A percentile compares a stretch with the other conserved stretches of the same genome.
phyloP scores from a whole-genome alignment of 2,113 vertebrate genomes.

The Triplophysa siluroides region DNA sequence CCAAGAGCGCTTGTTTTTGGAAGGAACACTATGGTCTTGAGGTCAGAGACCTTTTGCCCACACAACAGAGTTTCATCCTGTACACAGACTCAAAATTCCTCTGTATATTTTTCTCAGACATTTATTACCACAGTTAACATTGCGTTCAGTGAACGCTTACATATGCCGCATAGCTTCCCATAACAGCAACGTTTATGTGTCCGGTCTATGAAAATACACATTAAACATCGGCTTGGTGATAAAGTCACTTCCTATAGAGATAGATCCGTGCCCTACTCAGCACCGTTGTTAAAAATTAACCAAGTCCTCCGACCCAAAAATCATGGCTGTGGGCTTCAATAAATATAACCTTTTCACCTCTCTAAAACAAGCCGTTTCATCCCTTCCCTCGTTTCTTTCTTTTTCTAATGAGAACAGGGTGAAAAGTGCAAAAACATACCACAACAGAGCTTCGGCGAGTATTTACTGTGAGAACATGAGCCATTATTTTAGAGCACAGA shows the following conservation, averaged over 20 bases:
- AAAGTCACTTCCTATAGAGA: slow-evolving; percentile 53
- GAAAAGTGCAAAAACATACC: slow-evolving; percentile 67
- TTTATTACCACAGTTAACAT: slow-evolving; percentile 36
- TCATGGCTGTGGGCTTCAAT: slow-evolving; percentile 57
- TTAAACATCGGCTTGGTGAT: slow-evolving; percentile 37
- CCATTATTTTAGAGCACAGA: slow-evolving; percentile 64
- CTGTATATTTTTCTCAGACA: slow-evolving; percentile 41
- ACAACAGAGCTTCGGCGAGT: slow-evolving; percentile 60
- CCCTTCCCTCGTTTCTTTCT: slow-evolving; percentile 37
- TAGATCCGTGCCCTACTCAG: slow-evolving; percentile 42
- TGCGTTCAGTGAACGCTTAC: slow-evolving; percentile 31
- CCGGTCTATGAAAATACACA: slow-evolving; percentile 38
- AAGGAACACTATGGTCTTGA: slow-evolving; percentile 34
- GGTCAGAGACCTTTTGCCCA: slow-evolving; percentile 40
- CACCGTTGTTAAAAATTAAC: slow-evolving; percentile 54
- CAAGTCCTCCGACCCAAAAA: slow-evolving; percentile 57
- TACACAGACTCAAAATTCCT: slow-evolving; percentile 25
- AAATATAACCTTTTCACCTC: slow-evolving; percentile 57
- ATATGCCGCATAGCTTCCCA: slow-evolving; percentile 39
- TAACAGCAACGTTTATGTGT: slow-evolving; percentile 42
- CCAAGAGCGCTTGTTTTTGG: slow-evolving; percentile 34
- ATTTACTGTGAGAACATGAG: slow-evolving; percentile 63
- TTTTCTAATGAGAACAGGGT: slow-evolving; percentile 61
- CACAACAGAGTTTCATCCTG: slow-evolving; percentile 35
- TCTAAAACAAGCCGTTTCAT: slow-evolving; percentile 46